A percentile compares a stretch with the other conserved stretches of the same genome.
phyloP scores from a whole-genome alignment of 2,113 vertebrate species.

The Tychaedon coryphoeus region DNA sequence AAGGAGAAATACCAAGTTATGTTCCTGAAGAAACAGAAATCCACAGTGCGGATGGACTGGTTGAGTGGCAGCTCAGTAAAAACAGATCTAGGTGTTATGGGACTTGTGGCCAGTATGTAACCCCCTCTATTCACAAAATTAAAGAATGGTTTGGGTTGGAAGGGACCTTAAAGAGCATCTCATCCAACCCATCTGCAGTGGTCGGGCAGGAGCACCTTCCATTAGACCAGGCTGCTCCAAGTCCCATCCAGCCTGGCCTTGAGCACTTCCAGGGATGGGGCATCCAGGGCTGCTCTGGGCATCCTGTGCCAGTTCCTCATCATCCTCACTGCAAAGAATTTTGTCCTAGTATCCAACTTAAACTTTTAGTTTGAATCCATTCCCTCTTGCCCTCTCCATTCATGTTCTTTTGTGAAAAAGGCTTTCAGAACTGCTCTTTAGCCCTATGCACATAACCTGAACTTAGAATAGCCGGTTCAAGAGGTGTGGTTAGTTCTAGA shows the following conservation, averaged over 20 bases:
- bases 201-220: background rate
- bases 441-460: background rate
- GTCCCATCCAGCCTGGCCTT: background rate
- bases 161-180: background rate
- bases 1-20: background rate
- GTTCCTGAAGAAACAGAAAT: background rate
- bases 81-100: background rate
- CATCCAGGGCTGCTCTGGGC: background rate
- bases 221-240: background rate
- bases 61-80: background rate
- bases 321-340: background rate
- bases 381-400: background rate
- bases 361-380: background rate
- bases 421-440: background rate
- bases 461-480: background rate
- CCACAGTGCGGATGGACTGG: background rate
- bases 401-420: background rate
- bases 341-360: background rate
- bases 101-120: background rate
- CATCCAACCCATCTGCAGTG: rapidly evolving
- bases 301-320: background rate
- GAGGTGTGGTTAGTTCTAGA: background rate
- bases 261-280: background rate
- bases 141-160: background rate
- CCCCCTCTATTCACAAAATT: background rate